Conservation (phyloP, 2,888 invertebrate genomes). For the Caenorhabditis drosophilae region DNA sequence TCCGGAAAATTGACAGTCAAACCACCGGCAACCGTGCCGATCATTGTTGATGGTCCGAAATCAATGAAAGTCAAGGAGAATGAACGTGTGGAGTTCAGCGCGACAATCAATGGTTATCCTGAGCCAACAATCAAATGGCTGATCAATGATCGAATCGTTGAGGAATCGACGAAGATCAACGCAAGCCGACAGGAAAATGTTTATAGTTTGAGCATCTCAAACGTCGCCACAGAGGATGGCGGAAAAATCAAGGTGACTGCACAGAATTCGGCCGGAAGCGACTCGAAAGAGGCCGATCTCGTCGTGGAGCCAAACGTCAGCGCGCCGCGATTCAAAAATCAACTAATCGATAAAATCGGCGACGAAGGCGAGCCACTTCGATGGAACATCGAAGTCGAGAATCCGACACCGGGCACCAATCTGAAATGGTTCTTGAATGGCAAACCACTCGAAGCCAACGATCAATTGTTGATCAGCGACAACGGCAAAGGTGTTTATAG, state of each 20-base stretch:
- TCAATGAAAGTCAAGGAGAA: conserved; percentile 51
- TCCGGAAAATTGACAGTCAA: conserved; percentile 38
- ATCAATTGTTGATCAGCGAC: conserved; percentile 45
- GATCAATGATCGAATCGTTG: conserved; percentile 53
- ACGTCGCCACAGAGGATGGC: conserved; percentile 40
- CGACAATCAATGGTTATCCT: conserved; percentile 56
- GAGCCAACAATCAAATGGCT: conserved; percentile 68
- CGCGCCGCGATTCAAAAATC: conserved; percentile 83
- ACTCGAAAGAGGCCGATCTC: conserved; percentile 64
- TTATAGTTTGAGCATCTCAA: conserved; percentile 49
- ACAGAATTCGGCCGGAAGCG: conserved; percentile 57
- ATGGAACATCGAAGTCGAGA: conserved; percentile 49
- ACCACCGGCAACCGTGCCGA: conserved; percentile 38
- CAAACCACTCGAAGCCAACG: conserved; percentile 41
- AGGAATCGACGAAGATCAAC: conserved; percentile 28
- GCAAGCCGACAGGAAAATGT: conserved; percentile 37
- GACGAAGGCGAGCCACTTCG: conserved; percentile 77
- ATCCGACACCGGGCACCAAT: conserved; percentile 45
- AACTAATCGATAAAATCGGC: conserved; percentile 83
- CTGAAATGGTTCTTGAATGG: conserved; percentile 61
- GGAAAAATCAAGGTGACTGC: conserved; percentile 57
- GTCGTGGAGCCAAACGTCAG: conserved; percentile 71
- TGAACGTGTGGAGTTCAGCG: conserved; percentile 49
- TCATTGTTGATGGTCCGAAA: conserved; percentile 46
- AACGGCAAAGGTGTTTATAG: conserved; percentile 70